A percentile compares a stretch with the other conserved stretches of the same genome.
Evolutionary conservation across 37 sponge, comb jelly and placozoan genomes (phyloP).

Genomic region (Haliclona indistincta): DNA sequence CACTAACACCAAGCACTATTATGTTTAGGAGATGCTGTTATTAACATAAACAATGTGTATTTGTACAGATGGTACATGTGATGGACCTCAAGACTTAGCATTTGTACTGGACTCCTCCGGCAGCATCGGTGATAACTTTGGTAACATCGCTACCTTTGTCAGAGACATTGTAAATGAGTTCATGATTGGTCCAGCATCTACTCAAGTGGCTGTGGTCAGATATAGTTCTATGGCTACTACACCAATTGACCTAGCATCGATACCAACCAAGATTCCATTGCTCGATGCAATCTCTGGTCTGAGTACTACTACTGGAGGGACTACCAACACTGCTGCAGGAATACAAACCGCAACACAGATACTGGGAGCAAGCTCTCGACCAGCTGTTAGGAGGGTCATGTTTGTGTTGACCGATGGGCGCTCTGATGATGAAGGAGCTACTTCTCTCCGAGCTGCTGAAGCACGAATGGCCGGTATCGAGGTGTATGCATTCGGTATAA

Average conservation of each 20-base stretch:
- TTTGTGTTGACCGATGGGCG: constrained; percentile 57
- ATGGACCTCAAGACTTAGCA: too few species aligned
- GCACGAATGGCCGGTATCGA: neutral
- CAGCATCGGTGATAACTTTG: constrained; percentile 7
- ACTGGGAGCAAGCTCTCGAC: too few species aligned
- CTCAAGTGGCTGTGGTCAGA: constrained; percentile 1
- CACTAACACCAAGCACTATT: too few species aligned
- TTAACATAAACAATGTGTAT: constrained; percentile 20
- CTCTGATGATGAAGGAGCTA: constrained; percentile 24
- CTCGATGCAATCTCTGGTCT: neutral
- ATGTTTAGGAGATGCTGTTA: too few species aligned
- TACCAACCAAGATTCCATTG: neutral
- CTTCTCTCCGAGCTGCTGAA: constrained; percentile 17
- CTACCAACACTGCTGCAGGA: constrained; percentile 66
- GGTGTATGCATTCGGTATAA: constrained; percentile 42
- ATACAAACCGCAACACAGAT: too few species aligned
- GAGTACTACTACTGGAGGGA: neutral
- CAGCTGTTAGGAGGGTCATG: constrained; percentile 26
- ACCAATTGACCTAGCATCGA: neutral
- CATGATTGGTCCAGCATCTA: neutral
- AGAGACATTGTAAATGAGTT: neutral
- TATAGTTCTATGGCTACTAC: neutral
- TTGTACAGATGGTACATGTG: constrained; percentile 7
- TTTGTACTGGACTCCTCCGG: neutral
- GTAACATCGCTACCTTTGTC: neutral